Base-by-base conservation (phyloP, 2,888 invertebrate genomes). In the Nephrotoma guestfalica region DNA sequence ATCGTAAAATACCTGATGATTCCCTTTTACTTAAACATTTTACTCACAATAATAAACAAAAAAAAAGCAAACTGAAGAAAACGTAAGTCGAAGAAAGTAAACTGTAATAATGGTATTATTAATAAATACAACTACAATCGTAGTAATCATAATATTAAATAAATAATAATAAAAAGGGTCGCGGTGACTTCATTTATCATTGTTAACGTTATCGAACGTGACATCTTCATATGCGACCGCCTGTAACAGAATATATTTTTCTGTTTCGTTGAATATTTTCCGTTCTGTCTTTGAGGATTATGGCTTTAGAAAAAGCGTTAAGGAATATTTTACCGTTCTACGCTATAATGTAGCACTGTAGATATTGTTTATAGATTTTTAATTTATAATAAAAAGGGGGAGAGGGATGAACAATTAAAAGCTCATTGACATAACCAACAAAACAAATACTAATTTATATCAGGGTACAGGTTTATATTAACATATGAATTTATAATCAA, bases 121-220 rank as follows among this genome's bases (percentile, higher is more conserved):
- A 71, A 71, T 71, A 71, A 71, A 71, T 71, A 71, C 71, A 71
- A 71, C 71, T 30, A 71, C 71, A 71, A 71, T 30, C 7, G 6
- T 51, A 71, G 7, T 71, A 71, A 71, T 71, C 71, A 71, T 71
- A 71, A 71, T 71, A 71, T 30, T 30, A 71, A 71, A 71, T 71
- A 71, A 71, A 71, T 71, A 84, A 84, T 84, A 84, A 85, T 30
- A 85, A 85, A 43, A 87, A 87, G 87, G 87, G 87, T 87, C 86
- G 85, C 86, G 85, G 86, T 87, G 86, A 86, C 86, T 87, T 86
- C 87, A 87, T 87, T 87, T 87, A 87, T 87, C 87, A 87, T 87
- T 87, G 87, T 87, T 87, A 87, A 87, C 86, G 83, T 83, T 87
- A 87, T 87, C 87, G 87, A 86, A 87, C 87, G 86, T 87, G 87